Conservation (phyloP, 37 sponge, comb jelly and placozoan genomes). For the Corticium candelabrum region DNA sequence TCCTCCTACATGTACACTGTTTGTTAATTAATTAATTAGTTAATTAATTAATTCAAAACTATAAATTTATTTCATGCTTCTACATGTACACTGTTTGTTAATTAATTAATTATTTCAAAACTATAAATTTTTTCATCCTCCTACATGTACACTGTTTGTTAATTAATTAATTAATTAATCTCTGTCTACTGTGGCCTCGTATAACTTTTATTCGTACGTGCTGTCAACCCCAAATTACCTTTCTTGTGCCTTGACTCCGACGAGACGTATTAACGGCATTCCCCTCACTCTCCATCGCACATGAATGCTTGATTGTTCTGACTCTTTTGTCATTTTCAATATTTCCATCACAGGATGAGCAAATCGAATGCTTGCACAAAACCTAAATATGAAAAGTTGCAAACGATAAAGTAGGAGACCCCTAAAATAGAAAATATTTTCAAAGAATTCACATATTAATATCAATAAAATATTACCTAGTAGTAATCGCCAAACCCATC, state of each 20-base stretch:
- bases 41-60: too few relatives aligned
- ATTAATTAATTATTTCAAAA: too few relatives aligned
- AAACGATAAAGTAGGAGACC: not conserved
- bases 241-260: too few relatives aligned
- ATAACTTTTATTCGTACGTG: too few relatives aligned
- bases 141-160: not conserved
- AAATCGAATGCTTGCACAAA: not conserved
- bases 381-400: not conserved
- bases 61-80: too few relatives aligned
- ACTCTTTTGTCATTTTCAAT: not conserved
- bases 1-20: too few relatives aligned
- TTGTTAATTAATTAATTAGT: too few relatives aligned
- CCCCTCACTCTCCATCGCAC: not conserved
- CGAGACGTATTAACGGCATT: too few relatives aligned
- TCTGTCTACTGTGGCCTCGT: too few relatives aligned
- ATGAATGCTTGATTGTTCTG: not conserved
- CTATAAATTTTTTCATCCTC: too few relatives aligned
- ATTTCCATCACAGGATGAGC: not conserved
- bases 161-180: not conserved
- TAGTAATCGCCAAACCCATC: not conserved
- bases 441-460: not conserved
- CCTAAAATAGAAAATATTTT: not conserved
- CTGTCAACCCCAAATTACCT: too few relatives aligned
- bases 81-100: too few relatives aligned
- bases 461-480: not conserved